Evolutionary conservation across 2,797 vertebrate genomes (phyloP), one percentile per base, ranked within the genome.

Genomic region (Myotis planiceps): DNA sequence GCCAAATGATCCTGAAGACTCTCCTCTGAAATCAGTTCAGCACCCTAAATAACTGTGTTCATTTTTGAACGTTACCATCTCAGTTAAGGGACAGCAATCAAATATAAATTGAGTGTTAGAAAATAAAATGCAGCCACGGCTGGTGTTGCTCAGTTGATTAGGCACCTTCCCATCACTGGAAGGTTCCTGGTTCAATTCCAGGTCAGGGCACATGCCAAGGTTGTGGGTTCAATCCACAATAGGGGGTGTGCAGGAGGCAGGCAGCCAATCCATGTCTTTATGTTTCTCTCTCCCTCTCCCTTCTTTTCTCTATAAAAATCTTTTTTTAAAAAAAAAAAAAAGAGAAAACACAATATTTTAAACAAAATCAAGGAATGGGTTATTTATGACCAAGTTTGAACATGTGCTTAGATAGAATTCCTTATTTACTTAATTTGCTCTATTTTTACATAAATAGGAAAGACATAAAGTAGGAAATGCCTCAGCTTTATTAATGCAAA

Each of bases 401-500:
- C 9, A 7, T 6, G 37, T 65, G 69, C 75, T 79, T 37, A 71
- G n/a, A 39, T 1, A 58, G 25, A 83, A 80, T 45, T 76, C 45
- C 32, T 49, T 49, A 2, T 55, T 86, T 32, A 58, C 6, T 89
- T 47, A n/a, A 14, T 19, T 27, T 71, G 47, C 51, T 69, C 68
- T 88, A 12, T 39, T 60, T 29, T 66, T 69, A 27, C 51, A 81
- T 84, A 7, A 29, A 92, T 94, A 76, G 37, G 39, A 80, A 80
- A 19, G 19, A 58, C 63, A 65, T 68, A 96, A 90, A 97, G 80
- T 76, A 97, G 90, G 92, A 97, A 97, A 97, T 51, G 63, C 96
- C 83, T 96, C 53, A 32, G 58, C 25, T 97, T 98, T 95, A 96
- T 97, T 97, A 98, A 98, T 68, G 97, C 97, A 97, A 98, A 97